These are phyloP conservation scores for Euplexia lucipara DNA, from an alignment of 2,888 invertebrate genomes.

Conservation along the genomic window DNA sequence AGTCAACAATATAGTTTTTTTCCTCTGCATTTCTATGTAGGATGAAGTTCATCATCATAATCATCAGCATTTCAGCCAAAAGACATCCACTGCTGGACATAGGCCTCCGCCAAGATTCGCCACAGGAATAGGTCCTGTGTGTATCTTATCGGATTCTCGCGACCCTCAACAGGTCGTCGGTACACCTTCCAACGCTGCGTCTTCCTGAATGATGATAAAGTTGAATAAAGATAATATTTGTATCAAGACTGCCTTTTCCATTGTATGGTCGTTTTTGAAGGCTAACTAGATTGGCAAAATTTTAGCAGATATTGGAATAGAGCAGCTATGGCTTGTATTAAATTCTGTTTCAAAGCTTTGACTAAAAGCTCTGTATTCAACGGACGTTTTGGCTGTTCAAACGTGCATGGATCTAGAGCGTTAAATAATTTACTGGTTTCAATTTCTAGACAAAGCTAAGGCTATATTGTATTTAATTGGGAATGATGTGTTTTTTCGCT, in stretches of 20 bases:
- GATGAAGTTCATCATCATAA: not conserved
- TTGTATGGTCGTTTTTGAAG: not conserved
- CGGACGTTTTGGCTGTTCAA: not conserved
- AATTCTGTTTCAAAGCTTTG: constrained; percentile 37
- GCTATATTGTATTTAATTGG: not conserved
- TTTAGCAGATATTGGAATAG: constrained; percentile 2
- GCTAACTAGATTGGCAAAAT: constrained; percentile 1
- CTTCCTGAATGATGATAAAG: no score
- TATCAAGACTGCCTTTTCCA: not conserved
- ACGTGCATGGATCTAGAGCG: not conserved
- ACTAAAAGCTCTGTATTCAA: constrained; percentile 7
- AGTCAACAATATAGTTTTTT: no score
- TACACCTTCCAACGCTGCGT: no score
- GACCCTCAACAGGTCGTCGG: no score
- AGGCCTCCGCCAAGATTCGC: no score
- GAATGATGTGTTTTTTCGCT: not conserved
- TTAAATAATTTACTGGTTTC: not conserved
- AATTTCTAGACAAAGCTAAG: not conserved
- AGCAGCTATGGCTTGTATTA: constrained; percentile 8
- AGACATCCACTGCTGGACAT: no score
- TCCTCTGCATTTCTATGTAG: no score
- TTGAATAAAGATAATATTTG: no score
- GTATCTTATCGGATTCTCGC: no score
- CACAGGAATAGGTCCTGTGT: no score
- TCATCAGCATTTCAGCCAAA: no score